Conservation (phyloP, 2,888 invertebrate genomes). For the Campopleginae sp. region DNA sequence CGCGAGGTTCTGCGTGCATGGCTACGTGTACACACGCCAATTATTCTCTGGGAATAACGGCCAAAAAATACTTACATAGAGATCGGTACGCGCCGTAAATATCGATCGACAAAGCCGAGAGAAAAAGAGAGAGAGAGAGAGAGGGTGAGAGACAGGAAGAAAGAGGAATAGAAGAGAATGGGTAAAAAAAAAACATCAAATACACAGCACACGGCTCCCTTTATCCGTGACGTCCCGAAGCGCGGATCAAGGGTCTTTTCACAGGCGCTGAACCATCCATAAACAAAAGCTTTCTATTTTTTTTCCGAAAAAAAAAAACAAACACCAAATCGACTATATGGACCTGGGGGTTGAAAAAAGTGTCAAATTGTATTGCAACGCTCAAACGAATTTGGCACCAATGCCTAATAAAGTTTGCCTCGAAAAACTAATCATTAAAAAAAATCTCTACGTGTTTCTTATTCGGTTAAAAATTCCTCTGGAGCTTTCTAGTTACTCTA, state of each 20-base stretch:
- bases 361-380: not conserved
- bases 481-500: not conserved
- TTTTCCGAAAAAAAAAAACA: not conserved
- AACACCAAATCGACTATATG: not conserved
- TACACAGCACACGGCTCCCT: not conserved
- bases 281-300: slow-evolving; percentile 24
- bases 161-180: slow-evolving; percentile 9
- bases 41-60: not conserved
- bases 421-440: not conserved
- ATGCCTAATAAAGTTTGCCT: not conserved
- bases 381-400: not conserved
- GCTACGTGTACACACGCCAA: not conserved
- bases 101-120: slow-evolving; percentile 6
- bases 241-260: slow-evolving; percentile 25
- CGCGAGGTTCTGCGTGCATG: not conserved
- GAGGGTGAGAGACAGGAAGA: not conserved
- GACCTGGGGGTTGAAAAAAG: not conserved
- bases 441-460: not conserved
- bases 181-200: slow-evolving; percentile 5
- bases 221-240: slow-evolving; percentile 7
- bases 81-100: not conserved
- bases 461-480: not conserved
- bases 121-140: not conserved
- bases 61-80: not conserved
- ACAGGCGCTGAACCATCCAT: slow-evolving; percentile 25